Conservation (phyloP, 2,888 invertebrate genomes). For the Cerastis leucographa region DNA sequence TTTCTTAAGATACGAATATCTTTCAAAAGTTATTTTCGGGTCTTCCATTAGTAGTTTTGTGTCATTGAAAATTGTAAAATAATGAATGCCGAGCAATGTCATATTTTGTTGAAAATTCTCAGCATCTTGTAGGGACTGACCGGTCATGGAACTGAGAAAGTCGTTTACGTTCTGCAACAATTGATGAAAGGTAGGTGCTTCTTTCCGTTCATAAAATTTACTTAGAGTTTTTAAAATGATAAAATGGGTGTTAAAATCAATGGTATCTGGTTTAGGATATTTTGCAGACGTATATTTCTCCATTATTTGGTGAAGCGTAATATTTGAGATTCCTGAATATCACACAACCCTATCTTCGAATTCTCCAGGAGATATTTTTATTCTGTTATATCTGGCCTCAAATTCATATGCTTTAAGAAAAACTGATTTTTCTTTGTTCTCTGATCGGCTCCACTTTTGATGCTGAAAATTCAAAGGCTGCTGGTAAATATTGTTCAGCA, state of each 20-base stretch:
- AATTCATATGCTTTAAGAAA: constrained; percentile 69
- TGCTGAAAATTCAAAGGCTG: constrained; percentile 23
- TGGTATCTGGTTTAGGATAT: constrained; percentile 27
- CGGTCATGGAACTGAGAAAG: neutral
- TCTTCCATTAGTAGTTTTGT: constrained; percentile 73
- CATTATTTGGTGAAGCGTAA: constrained; percentile 48
- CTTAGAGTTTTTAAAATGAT: constrained; percentile 63
- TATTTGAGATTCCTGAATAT: constrained; percentile 68
- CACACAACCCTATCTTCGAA: constrained; percentile 65
- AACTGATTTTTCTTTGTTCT: constrained; percentile 41
- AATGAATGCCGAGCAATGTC: constrained; percentile 67
- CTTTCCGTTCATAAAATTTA: constrained; percentile 49
- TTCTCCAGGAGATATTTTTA: constrained; percentile 67
- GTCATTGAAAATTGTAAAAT: constrained; percentile 63
- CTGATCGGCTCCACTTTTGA: constrained; percentile 16
- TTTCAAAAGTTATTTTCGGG: constrained; percentile 75
- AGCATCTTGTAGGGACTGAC: neutral
- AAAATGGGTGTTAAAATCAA: constrained; percentile 63
- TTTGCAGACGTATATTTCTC: constrained; percentile 13
- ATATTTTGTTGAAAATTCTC: constrained; percentile 59
- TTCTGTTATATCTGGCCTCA: constrained; percentile 61
- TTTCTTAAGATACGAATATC: constrained; percentile 74
- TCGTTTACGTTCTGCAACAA: constrained; percentile 47
- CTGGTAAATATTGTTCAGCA: constrained; percentile 8
- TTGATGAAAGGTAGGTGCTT: constrained; percentile 45